A percentile compares a stretch with the other conserved stretches of the same genome.
These are phyloP conservation scores for Ascidia mentula DNA, from an alignment of 23 tunicate species.

Conservation along the genomic window DNA sequence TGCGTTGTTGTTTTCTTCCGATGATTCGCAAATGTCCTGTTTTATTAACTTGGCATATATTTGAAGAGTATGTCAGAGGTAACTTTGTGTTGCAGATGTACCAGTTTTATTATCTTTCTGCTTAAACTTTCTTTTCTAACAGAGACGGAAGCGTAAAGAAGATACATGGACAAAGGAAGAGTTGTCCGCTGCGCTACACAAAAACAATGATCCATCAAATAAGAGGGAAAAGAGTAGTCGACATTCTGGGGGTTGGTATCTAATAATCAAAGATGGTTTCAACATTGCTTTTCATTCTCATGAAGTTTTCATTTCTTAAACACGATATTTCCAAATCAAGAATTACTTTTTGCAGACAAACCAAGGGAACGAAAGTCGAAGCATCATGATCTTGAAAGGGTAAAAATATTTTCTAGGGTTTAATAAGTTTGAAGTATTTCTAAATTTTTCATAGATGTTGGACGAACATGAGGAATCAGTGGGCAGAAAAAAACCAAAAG, in stretches of 20 bases:
- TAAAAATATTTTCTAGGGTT: neutral
- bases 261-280: no score
- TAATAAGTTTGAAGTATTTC: neutral
- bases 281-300: neutral
- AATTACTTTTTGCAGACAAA: no score
- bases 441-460: neutral
- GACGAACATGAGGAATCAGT: neutral
- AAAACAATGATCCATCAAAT: conserved; percentile 3
- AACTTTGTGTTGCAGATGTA: no score
- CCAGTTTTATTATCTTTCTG: neutral
- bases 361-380: neutral
- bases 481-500: neutral
- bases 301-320: no score
- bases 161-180: conserved; percentile 89
- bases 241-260: neutral
- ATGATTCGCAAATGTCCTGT: no score
- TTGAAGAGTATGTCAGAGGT: no score
- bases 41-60: no score
- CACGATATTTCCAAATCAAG: no score
- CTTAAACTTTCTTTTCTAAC: neutral
- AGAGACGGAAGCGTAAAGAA: conserved; percentile 40
- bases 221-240: conserved; percentile 21
- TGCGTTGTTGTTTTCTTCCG: no score
- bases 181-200: conserved; percentile 39
- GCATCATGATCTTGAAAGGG: neutral